These are phyloP conservation scores for Hylaeus volcanicus DNA, from an alignment of 1,140 invertebrate species.

Conservation along the genomic window DNA sequence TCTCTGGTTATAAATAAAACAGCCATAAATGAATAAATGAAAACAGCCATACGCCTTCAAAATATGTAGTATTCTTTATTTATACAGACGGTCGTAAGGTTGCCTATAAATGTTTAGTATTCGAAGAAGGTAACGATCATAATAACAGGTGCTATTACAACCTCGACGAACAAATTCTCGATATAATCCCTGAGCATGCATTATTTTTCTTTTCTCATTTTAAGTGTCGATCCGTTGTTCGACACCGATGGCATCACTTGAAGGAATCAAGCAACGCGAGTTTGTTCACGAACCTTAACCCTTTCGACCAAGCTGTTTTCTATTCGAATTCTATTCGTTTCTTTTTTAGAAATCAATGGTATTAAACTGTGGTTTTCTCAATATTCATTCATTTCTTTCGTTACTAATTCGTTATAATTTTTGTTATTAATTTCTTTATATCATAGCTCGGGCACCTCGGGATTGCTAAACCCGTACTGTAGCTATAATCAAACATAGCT, in stretches of 20 bases:
- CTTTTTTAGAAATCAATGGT: no score
- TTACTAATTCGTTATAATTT: no score
- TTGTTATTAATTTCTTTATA: no score
- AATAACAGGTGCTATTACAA: background rate
- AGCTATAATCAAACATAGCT: no score
- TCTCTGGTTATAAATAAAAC: background rate
- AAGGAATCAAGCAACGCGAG: background rate
- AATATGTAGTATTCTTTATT: background rate
- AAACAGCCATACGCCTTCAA: background rate
- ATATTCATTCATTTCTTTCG: no score
- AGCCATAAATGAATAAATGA: background rate
- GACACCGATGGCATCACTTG: background rate
- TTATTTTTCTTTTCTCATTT: conserved; percentile 13
- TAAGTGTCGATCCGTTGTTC: background rate
- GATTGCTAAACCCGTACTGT: no score
- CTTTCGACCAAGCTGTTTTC: no score
- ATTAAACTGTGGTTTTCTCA: no score
- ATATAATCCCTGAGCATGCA: conserved; percentile 54
- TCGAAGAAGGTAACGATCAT: background rate
- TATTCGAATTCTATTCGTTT: no score
- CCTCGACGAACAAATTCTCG: background rate
- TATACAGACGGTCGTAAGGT: background rate
- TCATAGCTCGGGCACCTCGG: no score
- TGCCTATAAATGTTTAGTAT: background rate
- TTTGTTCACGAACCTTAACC: no score